A percentile compares a stretch with the other conserved stretches of the same genome.
Evolutionary conservation across 2,113 vertebrate species (phyloP).

Genomic region (Phycodurus eques): DNA sequence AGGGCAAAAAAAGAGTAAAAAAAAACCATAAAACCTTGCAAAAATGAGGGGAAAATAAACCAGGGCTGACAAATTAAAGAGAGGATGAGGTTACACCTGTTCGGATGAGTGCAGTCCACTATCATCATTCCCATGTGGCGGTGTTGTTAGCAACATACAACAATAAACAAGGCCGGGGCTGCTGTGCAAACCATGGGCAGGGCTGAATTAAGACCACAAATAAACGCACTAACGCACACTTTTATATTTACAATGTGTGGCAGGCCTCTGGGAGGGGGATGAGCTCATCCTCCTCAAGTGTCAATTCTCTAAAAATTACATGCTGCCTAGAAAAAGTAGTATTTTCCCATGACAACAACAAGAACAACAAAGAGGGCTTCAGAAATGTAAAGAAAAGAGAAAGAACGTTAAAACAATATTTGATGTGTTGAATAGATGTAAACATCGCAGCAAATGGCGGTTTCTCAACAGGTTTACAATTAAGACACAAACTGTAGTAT

Average conservation of each 20-base stretch:
- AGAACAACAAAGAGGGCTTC: not conserved
- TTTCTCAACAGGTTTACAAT: not conserved
- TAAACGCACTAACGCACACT: conserved; percentile 46
- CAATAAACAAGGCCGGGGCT: conserved; percentile 56
- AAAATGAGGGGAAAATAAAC: conserved; percentile 45
- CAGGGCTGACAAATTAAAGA: conserved; percentile 41
- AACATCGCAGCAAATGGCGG: not conserved
- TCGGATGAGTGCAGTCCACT: conserved; percentile 31
- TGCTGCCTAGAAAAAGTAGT: conserved; percentile 13
- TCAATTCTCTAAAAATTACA: conserved; percentile 13
- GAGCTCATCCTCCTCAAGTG: conserved; percentile 19
- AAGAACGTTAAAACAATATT: not conserved
- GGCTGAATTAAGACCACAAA: conserved; percentile 50
- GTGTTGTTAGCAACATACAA: conserved; percentile 67
- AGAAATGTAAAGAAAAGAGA: not conserved
- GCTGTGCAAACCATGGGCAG: conserved; percentile 49
- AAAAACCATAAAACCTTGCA: conserved; percentile 28
- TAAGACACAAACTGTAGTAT: not conserved
- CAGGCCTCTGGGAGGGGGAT: conserved; percentile 11
- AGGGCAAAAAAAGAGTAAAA: not conserved
- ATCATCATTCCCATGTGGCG: conserved; percentile 63
- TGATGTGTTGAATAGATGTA: not conserved
- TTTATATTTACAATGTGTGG: conserved; percentile 23
- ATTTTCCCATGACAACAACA: not conserved
- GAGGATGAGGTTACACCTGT: conserved; percentile 63